These are phyloP conservation scores for Berghia stephanieae DNA, from an alignment of 1,140 invertebrate species.

Conservation along the genomic window DNA sequence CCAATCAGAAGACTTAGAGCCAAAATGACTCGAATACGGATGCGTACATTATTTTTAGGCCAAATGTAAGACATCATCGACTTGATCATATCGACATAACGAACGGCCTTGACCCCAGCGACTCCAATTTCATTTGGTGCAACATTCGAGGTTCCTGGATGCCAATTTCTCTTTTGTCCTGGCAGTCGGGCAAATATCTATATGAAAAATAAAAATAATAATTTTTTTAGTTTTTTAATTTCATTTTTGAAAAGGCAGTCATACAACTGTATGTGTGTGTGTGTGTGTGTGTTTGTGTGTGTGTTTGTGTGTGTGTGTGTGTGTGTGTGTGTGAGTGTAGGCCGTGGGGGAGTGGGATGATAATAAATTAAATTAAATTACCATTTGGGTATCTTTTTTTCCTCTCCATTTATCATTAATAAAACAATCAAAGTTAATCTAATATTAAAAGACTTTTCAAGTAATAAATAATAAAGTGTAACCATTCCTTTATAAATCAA, in stretches of 20 bases:
- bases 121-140: slow-evolving; percentile 59
- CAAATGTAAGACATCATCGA: slow-evolving; percentile 93
- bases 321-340: no score
- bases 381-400: background rate
- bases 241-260: background rate
- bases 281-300: background rate
- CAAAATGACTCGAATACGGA: slow-evolving; percentile 83
- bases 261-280: background rate
- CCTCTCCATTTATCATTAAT: background rate
- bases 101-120: slow-evolving; percentile 68
- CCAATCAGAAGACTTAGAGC: slow-evolving; percentile 74
- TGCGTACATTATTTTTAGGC: slow-evolving; percentile 88
- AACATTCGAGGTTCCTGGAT: slow-evolving; percentile 82
- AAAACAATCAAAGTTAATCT: background rate
- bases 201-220: background rate
- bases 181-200: background rate
- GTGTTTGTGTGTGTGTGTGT: background rate
- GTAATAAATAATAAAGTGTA: background rate
- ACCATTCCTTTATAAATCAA: background rate
- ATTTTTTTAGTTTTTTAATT: no score
- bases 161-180: slow-evolving; percentile 58
- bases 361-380: background rate
- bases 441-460: background rate
- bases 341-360: background rate
- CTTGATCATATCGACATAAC: slow-evolving; percentile 82